These are phyloP conservation scores for Eumeta japonica DNA, from an alignment of 1,140 invertebrate genomes.

Conservation along the genomic window DNA sequence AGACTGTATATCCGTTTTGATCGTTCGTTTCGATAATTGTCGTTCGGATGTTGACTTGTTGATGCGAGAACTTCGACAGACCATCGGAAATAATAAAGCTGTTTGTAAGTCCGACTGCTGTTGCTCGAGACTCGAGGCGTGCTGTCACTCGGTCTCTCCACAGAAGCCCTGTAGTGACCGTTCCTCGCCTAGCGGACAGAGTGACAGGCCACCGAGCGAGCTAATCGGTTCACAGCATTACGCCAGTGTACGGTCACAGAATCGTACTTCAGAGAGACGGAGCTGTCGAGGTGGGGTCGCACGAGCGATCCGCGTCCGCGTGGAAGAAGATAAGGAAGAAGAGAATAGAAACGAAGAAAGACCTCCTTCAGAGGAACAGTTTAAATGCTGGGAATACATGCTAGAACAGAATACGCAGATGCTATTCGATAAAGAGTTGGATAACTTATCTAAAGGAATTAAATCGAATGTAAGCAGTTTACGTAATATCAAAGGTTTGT, in stretches of 20 bases:
- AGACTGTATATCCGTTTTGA: constrained; percentile 76
- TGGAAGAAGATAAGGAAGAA: constrained; percentile 64
- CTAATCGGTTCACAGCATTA: constrained; percentile 41
- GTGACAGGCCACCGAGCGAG: constrained; percentile 62
- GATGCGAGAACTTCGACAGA: constrained; percentile 75
- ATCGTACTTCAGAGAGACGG: constrained; percentile 49
- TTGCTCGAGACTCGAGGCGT: constrained; percentile 63
- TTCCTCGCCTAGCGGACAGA: constrained; percentile 81
- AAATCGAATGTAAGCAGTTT: constrained; percentile 50
- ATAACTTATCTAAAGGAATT: constrained; percentile 72
- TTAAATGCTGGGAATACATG: constrained; percentile 92
- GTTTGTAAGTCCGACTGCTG: constrained; percentile 63
- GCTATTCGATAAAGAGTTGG: constrained; percentile 83
- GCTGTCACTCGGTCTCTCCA: constrained; percentile 58
- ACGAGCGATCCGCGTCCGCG: constrained; percentile 55
- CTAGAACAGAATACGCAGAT: constrained; percentile 86
- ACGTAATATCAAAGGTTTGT: constrained; percentile 54
- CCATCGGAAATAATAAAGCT: constrained; percentile 58
- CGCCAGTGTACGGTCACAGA: constrained; percentile 35
- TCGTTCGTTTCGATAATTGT: constrained; percentile 67
- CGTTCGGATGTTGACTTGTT: constrained; percentile 69
- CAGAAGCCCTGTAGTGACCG: constrained; percentile 61
- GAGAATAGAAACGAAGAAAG: constrained; percentile 57
- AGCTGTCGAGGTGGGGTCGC: constrained; percentile 61
- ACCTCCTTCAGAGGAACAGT: constrained; percentile 74